These are phyloP conservation scores for Campodea augens DNA, from an alignment of 1,140 invertebrate species.

Conservation along the genomic window DNA sequence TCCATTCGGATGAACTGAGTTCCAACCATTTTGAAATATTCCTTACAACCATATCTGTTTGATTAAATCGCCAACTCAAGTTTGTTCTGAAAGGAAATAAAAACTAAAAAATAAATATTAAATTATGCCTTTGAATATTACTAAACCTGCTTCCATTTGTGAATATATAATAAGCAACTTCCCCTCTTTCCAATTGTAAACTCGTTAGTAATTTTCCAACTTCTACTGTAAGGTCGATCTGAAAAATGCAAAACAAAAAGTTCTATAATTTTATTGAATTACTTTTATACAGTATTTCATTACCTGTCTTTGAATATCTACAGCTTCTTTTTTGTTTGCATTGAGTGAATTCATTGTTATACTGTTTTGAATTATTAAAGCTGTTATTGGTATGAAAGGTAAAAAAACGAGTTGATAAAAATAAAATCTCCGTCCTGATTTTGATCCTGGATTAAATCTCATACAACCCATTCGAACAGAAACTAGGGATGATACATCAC, in stretches of 20 bases:
- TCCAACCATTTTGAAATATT: background rate
- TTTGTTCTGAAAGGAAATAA: background rate
- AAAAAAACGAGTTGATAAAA: conserved; percentile 24
- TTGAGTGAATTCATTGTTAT: conserved; percentile 19
- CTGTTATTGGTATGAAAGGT: conserved; percentile 24
- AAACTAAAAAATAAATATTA: too few species aligned
- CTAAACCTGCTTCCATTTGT: conserved; percentile 15
- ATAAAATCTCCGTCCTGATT: conserved; percentile 18
- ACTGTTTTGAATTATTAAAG: conserved; percentile 26
- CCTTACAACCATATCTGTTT: background rate
- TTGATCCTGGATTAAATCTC: conserved; percentile 17
- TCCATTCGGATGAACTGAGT: background rate
- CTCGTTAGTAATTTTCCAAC: conserved; percentile 20
- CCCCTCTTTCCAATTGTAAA: conserved; percentile 21
- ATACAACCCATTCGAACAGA: too few species aligned
- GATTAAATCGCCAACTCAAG: background rate
- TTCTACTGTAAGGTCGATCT: conserved; percentile 22
- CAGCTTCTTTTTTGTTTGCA: conserved; percentile 12
- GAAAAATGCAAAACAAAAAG: conserved; percentile 3
- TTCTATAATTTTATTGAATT: background rate
- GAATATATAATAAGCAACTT: conserved; percentile 18
- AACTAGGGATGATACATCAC: too few species aligned
- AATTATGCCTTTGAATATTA: too few species aligned
- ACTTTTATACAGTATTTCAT: background rate
- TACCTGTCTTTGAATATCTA: conserved; percentile 19